Percentiles rank a stretch among this genome's conserved stretches.
phyloP scores from a whole-genome alignment of 1,140 invertebrate species.

The Trialeurodes vaporariorum region DNA sequence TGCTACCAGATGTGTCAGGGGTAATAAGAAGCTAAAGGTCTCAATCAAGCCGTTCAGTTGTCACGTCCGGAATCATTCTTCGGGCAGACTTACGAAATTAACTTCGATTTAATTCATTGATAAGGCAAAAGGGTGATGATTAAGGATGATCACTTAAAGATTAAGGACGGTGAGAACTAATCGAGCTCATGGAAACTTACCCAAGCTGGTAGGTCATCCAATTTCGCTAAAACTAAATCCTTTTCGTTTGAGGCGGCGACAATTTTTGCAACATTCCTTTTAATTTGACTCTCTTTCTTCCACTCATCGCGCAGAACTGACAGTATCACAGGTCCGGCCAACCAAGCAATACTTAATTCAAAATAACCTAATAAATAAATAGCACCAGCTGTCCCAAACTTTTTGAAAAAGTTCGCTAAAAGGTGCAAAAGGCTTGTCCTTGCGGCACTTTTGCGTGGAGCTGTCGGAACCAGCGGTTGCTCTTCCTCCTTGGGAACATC shows the following conservation, averaged over 20 bases:
- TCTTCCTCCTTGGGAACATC: neutral
- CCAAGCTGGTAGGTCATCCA: slow-evolving; percentile 86
- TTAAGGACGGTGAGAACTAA: no score
- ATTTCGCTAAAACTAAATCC: slow-evolving; percentile 66
- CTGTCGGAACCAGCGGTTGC: neutral
- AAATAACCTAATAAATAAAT: slow-evolving; percentile 76
- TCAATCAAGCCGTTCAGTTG: no score
- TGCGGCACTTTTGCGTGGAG: slow-evolving; percentile 8
- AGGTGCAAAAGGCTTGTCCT: slow-evolving; percentile 19
- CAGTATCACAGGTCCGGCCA: slow-evolving; percentile 67
- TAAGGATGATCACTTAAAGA: no score
- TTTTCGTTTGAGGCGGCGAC: slow-evolving; percentile 69
- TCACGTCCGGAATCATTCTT: no score
- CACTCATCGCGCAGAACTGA: slow-evolving; percentile 68
- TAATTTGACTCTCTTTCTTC: slow-evolving; percentile 57
- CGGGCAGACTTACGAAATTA: no score
- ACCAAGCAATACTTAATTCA: slow-evolving; percentile 75
- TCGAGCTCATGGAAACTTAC: no score
- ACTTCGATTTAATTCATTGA: no score
- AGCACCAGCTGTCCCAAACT: slow-evolving; percentile 45
- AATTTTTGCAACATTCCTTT: slow-evolving; percentile 64
- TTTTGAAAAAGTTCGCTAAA: slow-evolving; percentile 20
- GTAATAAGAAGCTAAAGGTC: no score
- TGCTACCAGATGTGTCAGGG: no score
- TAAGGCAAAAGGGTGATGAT: no score